These are phyloP conservation scores for Rugalucina vietnamica DNA, from an alignment of 2,888 invertebrate genomes.

Conservation along the genomic window DNA sequence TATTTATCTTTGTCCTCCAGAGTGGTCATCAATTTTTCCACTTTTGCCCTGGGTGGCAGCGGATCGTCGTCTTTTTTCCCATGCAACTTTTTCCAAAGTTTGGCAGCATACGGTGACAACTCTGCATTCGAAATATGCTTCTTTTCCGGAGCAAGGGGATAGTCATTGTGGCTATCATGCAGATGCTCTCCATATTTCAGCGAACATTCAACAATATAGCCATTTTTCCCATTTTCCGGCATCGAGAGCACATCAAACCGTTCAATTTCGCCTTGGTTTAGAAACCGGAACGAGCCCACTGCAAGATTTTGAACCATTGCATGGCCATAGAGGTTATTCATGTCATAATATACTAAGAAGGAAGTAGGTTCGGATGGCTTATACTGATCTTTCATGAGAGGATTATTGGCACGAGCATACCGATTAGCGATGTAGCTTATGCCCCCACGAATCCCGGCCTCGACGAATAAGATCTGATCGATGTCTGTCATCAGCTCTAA, in stretches of 20 bases:
- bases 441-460: constrained; percentile 36
- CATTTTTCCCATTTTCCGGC: neutral
- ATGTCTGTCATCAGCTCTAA: constrained; percentile 49
- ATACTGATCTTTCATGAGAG: constrained; percentile 35
- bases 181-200: neutral
- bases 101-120: neutral
- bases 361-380: constrained; percentile 57
- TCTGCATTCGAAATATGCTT: neutral
- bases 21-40: constrained; percentile 12
- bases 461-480: constrained; percentile 24
- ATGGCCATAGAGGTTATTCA: constrained; percentile 46
- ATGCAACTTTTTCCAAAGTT: neutral
- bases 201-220: neutral
- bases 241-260: neutral
- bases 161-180: neutral
- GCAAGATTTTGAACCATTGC: constrained; percentile 73
- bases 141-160: neutral
- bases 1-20: constrained; percentile 32
- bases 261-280: constrained; percentile 23
- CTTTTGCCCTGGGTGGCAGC: constrained; percentile 16
- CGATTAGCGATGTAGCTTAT: constrained; percentile 44
- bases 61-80: constrained; percentile 15
- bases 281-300: constrained; percentile 65
- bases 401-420: constrained; percentile 51
- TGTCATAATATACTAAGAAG: constrained; percentile 27